phyloP scores from a whole-genome alignment of 1,140 invertebrate genomes.

The Schlechtendalia chinensis region DNA sequence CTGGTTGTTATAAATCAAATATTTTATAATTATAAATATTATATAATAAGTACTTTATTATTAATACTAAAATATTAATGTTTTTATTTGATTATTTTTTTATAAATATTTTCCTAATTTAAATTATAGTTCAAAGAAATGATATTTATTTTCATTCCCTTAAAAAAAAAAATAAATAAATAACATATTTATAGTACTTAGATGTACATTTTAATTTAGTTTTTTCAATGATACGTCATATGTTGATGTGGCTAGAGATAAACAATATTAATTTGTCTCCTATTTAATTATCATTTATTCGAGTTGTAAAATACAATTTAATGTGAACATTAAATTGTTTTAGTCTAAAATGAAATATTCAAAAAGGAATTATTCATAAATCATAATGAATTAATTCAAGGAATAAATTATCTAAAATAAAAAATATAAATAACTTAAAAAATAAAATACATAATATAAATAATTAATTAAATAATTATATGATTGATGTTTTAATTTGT shows the following conservation, averaged over 20 bases:
- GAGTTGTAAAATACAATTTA: background rate
- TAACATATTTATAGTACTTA: background rate
- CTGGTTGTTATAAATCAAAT: background rate
- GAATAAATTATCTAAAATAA: background rate
- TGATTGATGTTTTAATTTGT: background rate
- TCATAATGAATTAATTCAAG: too few relatives aligned
- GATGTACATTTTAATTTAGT: background rate
- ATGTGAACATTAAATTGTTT: background rate
- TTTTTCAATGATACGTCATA: background rate
- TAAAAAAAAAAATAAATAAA: background rate
- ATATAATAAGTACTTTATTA: background rate
- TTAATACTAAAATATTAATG: background rate
- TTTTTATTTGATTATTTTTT: background rate
- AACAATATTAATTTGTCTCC: background rate
- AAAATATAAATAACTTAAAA: too few relatives aligned
- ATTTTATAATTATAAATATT: background rate
- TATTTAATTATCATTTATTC: background rate
- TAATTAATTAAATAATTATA: background rate
- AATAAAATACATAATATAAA: too few relatives aligned
- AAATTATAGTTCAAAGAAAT: background rate
- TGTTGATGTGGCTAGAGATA: background rate
- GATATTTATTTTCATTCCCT: background rate
- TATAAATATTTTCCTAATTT: background rate
- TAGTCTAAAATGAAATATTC: background rate
- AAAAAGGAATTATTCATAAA: background rate